Base-by-base conservation (phyloP, 2,888 invertebrate species). In the Lissonota sp. region DNA sequence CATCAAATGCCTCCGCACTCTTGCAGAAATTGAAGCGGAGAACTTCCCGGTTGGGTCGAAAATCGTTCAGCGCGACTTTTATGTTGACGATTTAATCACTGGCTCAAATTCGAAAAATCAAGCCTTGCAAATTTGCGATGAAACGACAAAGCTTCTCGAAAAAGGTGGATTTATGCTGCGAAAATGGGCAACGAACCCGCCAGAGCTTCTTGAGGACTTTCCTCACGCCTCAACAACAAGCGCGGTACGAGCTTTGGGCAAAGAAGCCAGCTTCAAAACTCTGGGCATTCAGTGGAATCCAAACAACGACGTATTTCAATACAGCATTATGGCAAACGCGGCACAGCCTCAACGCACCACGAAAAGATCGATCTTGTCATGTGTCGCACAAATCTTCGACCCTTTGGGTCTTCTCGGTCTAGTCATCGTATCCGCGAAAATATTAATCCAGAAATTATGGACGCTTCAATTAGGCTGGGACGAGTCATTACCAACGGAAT, bases 41-140 rank as follows among this genome's bases (percentile, higher is more conserved):
- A 66, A 72, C 1, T 79, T 46, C 55, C 83, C 85, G 2, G 5
- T 82, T 8, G 84, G 80, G 44, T 58, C 75, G 5, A 7, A 51
- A 26, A 67, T 75, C 40, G 16, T 71, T 7, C 42, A 16, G 1
- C 51, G 66, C 6, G 72, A 81, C 10, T 77, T 81, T 62, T 79
- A 83, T 49, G 83, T 83, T 1, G 82, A 83, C 60, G 82, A 83
- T 66, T 12, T 80, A 10, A 46, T 82, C 16, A 66, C 74, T 5
- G 78, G 70, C 4, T 14, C 62, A 12, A 70, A 55, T 10, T 44
- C 51, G 4, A 58, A 40, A 8, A 42, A 49, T 1, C 46, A 58
- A 6, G 67, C 44, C 3, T 0, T 63, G 1, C 12, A 55, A 70
- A 70, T 70, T 57, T 44, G 69, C 6, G 12, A 70, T 46, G 37